These are phyloP conservation scores for Philantomba maxwellii DNA, from an alignment of 2,113 vertebrate genomes.

Conservation along the genomic window DNA sequence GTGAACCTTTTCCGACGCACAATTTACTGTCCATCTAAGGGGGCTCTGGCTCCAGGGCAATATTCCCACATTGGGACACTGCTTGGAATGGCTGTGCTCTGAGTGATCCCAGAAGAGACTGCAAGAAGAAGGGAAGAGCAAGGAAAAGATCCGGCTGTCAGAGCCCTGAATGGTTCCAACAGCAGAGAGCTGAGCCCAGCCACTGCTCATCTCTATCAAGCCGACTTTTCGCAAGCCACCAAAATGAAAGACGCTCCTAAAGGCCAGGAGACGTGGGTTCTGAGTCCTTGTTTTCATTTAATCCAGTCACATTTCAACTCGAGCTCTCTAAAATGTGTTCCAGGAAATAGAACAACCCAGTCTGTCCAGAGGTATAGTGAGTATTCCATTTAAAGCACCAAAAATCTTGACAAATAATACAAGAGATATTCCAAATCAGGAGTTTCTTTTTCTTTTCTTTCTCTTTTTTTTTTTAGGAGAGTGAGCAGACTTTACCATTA, in stretches of 20 bases:
- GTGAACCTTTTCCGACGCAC: background rate
- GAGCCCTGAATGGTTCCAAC: conserved; percentile 5
- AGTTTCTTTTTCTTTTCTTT: background rate
- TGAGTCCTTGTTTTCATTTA: background rate
- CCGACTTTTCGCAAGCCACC: background rate
- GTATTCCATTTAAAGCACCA: background rate
- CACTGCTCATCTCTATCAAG: conserved; percentile 25
- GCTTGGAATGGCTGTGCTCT: background rate
- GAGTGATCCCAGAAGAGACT: conserved; percentile 51
- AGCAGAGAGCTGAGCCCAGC: conserved; percentile 14
- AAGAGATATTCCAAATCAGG: conserved; percentile 7
- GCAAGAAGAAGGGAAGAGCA: conserved; percentile 15
- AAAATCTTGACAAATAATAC: conserved; percentile 3
- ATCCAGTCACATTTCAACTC: background rate
- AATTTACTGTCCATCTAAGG: conserved; percentile 25
- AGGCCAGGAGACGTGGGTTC: background rate
- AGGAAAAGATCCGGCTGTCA: conserved; percentile 27
- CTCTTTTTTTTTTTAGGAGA: background rate
- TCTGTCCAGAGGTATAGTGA: background rate
- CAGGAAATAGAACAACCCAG: background rate
- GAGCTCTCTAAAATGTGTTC: background rate
- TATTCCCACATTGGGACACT: background rate
- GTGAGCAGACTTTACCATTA: conserved; percentile 8
- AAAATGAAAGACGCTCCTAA: background rate
- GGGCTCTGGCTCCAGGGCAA: background rate